These are phyloP conservation scores for Sarcophaga rosellei DNA, from an alignment of 2,888 invertebrate genomes.

Conservation along the genomic window DNA sequence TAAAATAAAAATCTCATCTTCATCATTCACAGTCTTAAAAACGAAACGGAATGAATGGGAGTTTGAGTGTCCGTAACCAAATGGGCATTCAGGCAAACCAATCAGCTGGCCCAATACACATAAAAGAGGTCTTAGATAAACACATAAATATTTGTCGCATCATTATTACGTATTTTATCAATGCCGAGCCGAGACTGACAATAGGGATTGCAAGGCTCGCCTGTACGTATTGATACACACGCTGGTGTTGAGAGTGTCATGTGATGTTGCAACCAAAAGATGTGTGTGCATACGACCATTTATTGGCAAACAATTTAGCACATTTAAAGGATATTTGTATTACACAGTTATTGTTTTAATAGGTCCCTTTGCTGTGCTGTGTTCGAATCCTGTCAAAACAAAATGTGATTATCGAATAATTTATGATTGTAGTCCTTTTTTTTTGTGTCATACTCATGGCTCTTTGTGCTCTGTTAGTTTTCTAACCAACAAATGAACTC, in stretches of 20 bases:
- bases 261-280: slow-evolving; percentile 27
- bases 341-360: slow-evolving; percentile 24
- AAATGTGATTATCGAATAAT: slow-evolving; percentile 81
- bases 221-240: too few species aligned
- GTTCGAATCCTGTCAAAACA: slow-evolving; percentile 79
- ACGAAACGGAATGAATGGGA: background rate
- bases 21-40: slow-evolving; percentile 25
- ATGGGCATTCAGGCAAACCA: slow-evolving; percentile 6
- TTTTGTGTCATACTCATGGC: slow-evolving; percentile 32
- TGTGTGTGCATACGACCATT: too few species aligned
- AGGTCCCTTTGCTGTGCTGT: slow-evolving; percentile 17
- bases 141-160: slow-evolving; percentile 74
- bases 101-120: slow-evolving; percentile 5
- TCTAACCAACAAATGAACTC: slow-evolving; percentile 21
- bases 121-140: slow-evolving; percentile 44
- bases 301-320: slow-evolving; percentile 57
- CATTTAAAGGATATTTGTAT: slow-evolving; percentile 38
- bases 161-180: slow-evolving; percentile 72
- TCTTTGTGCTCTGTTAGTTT: slow-evolving; percentile 17
- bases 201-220: background rate
- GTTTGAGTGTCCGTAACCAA: slow-evolving; percentile 57
- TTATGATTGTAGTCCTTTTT: slow-evolving; percentile 77
- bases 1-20: slow-evolving; percentile 58
- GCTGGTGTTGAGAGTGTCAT: slow-evolving; percentile 7
- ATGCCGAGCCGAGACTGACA: slow-evolving; percentile 19